A percentile compares a stretch with the other conserved stretches of the same genome.
phyloP scores from a whole-genome alignment of 1,140 invertebrate species.

The Diplogasteroides magnus region DNA sequence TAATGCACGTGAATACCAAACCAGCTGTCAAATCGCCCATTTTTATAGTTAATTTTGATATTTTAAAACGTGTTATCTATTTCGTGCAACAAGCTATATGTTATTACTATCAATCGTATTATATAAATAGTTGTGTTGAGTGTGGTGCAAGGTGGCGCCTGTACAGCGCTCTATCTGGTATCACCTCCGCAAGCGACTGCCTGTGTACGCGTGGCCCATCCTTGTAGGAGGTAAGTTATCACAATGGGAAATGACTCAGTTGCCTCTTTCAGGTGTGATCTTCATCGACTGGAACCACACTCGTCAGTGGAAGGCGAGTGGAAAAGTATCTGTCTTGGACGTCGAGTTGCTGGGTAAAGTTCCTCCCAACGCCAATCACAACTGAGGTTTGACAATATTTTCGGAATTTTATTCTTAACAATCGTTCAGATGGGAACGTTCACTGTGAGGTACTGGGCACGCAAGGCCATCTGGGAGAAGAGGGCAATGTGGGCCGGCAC shows the following conservation, averaged over 20 bases:
- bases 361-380: not conserved
- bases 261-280: conserved; percentile 21
- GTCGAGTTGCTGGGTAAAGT: conserved; percentile 28
- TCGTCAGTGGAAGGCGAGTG: conserved; percentile 33
- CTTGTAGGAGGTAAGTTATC: conserved; percentile 15
- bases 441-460: conserved; percentile 31
- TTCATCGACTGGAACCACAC: conserved; percentile 40
- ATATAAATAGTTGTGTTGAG: too few relatives aligned
- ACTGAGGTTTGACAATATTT: not conserved
- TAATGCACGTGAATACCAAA: too few relatives aligned
- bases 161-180: conserved; percentile 6
- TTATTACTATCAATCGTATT: too few relatives aligned
- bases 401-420: not conserved
- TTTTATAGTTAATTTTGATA: too few relatives aligned
- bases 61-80: too few relatives aligned
- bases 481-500: conserved; percentile 11
- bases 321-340: conserved; percentile 20
- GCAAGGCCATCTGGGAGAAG: conserved; percentile 31
- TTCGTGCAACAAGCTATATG: too few relatives aligned
- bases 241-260: not conserved
- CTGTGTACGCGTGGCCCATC: conserved; percentile 34
- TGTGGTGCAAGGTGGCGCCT: not conserved
- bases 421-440: conserved; percentile 30
- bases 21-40: too few relatives aligned
- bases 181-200: conserved; percentile 23